Base-by-base conservation (phyloP, 2,797 vertebrate species). In the Prunella strophiata region DNA sequence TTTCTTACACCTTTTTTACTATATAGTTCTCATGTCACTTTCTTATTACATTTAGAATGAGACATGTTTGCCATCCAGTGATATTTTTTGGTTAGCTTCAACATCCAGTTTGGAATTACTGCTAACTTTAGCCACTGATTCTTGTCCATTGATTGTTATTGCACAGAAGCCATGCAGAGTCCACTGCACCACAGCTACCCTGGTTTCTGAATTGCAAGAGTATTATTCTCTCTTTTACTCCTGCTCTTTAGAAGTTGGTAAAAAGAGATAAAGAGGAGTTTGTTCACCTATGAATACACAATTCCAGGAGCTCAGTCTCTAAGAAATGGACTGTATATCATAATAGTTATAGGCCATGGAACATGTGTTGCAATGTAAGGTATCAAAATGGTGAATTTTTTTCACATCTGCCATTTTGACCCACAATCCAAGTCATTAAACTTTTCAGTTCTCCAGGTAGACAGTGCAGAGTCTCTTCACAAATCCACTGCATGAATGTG, bases 1-100 rank as follows among this genome's bases (percentile, higher is more conserved):
- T 87, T 94, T 62, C 70, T 80, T 88, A 74, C 27, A 72, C 27
- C 14, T 70, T 89, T 85, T 93, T 94, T 66, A 74, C 66, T 42
- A 21, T 43, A 47, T 30, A 59, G 43, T 57, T 61, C 51, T 83
- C 52, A 23, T 42, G 50, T 74, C 40, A 40, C 16, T 91, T 92
- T 79, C 34, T n/a, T 55, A 15, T 58, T 85, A 77, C 71, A 73
- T 93, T 90, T 66, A 83, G 74, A 85, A 89, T 63, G 50, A 95
- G 57, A 84, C 32, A 72, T 34, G 4, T 87, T 91, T 95, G 82
- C 50, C n/a, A 78, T 87, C 51, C 70, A 71, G 32, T 59, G 68
- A 81, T 66, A 43, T 62, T 92, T 91, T 42, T 87, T 74, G 29
- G 34, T 82, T 48, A 82, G 61, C 25, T 75, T 51, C 73, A 85